A percentile compares a stretch with the other conserved stretches of the same genome.
Evolutionary conservation across 2,888 invertebrate genomes (phyloP).

Genomic region (Synergus laeviventris): DNA sequence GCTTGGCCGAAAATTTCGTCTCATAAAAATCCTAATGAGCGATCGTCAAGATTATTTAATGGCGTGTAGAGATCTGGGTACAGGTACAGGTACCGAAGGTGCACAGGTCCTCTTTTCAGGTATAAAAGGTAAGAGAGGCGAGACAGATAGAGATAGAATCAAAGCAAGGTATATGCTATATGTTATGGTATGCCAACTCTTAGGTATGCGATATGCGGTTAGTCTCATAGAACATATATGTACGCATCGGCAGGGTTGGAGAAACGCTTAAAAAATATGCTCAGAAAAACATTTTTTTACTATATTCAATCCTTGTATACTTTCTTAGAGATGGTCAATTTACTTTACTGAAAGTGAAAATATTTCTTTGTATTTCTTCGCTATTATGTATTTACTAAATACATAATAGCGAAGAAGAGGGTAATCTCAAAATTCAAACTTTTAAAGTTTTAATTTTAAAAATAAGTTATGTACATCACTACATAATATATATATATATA

Average conservation of each 20-base stretch:
- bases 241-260: neutral
- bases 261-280: neutral
- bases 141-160: conserved; percentile 40
- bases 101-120: conserved; percentile 61
- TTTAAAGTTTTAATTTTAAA: neutral
- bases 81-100: conserved; percentile 59
- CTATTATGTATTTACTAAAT: no score
- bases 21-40: conserved; percentile 73
- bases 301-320: no score
- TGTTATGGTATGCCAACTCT: conserved; percentile 24
- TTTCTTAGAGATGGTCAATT: neutral
- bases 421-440: no score
- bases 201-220: conserved; percentile 5
- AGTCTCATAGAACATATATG: neutral
- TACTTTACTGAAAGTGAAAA: neutral
- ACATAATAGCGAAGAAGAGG: no score
- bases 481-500: no score
- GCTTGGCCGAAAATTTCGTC: conserved; percentile 67
- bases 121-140: conserved; percentile 60
- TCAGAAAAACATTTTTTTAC: neutral
- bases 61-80: conserved; percentile 55
- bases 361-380: no score
- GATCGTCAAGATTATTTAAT: conserved; percentile 71
- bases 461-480: no score
- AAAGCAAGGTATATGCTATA: conserved; percentile 35